A percentile compares a stretch with the other conserved stretches of the same genome.
Evolutionary conservation across 53 echinoderm and acorn worm genomes (phyloP).

Genomic region (Luidia sarsii): DNA sequence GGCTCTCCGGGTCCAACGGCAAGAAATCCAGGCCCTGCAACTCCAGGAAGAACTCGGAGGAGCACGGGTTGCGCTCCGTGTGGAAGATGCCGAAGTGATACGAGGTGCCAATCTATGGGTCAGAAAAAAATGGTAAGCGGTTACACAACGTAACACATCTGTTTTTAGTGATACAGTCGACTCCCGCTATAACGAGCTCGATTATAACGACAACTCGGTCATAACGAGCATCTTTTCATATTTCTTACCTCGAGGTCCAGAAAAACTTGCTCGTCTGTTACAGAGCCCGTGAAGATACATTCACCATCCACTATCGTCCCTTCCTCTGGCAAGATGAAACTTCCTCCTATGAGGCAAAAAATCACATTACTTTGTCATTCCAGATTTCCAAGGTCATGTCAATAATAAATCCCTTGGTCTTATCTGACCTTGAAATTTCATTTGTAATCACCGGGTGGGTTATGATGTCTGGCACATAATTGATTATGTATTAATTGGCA

Average conservation of each 20-base stretch:
- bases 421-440: too few species aligned
- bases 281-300: conserved; percentile 68
- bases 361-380: too few species aligned
- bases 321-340: conserved; percentile 71
- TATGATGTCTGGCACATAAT: too few species aligned
- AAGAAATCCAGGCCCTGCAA: conserved; percentile 68
- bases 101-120: conserved; percentile 62
- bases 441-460: too few species aligned
- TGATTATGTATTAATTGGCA: too few species aligned
- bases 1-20: conserved; percentile 54
- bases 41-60: conserved; percentile 82
- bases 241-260: conserved; percentile 73
- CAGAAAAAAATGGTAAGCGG: not conserved
- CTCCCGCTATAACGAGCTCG: too few species aligned
- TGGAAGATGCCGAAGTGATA: conserved; percentile 84
- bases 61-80: conserved; percentile 85
- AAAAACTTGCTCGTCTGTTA: conserved; percentile 61
- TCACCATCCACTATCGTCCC: conserved; percentile 80
- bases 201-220: too few species aligned
- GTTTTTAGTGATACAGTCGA: too few species aligned
- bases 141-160: too few species aligned
- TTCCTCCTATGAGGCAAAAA: conserved; percentile 64
- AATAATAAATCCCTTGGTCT: too few species aligned
- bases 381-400: too few species aligned
- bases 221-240: too few species aligned